These are phyloP conservation scores for Chionodraco myersi DNA, from an alignment of 2,113 vertebrate species.

Conservation along the genomic window DNA sequence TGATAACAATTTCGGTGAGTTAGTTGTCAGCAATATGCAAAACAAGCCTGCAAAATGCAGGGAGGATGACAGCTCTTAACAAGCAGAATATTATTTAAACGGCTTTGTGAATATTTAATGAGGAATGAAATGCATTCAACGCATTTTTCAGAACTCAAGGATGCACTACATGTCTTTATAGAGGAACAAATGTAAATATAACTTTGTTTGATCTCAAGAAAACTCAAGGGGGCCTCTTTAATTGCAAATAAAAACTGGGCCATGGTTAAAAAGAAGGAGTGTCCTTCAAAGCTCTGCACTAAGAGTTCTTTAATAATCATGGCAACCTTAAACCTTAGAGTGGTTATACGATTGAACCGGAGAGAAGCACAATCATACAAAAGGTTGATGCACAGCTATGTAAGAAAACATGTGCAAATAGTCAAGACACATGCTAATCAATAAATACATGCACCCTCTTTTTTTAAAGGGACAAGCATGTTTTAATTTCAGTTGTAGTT, in stretches of 20 bases:
- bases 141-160: not conserved
- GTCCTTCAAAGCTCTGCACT: not conserved
- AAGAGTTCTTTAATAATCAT: not conserved
- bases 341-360: no score
- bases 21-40: not conserved
- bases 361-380: not conserved
- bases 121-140: not conserved
- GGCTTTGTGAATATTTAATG: not conserved
- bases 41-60: not conserved
- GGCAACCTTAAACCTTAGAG: not conserved
- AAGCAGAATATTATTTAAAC: not conserved
- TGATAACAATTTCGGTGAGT: not conserved
- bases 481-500: no score
- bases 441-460: no score
- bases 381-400: not conserved
- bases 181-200: no score
- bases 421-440: not conserved
- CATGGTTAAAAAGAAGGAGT: not conserved
- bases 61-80: not conserved
- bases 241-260: not conserved
- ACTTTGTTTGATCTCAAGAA: no score
- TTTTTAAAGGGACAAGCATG: no score
- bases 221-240: no score
- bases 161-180: no score
- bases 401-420: not conserved